These are phyloP conservation scores for Pelecanus crispus DNA, from an alignment of 2,113 vertebrate species.

Conservation along the genomic window DNA sequence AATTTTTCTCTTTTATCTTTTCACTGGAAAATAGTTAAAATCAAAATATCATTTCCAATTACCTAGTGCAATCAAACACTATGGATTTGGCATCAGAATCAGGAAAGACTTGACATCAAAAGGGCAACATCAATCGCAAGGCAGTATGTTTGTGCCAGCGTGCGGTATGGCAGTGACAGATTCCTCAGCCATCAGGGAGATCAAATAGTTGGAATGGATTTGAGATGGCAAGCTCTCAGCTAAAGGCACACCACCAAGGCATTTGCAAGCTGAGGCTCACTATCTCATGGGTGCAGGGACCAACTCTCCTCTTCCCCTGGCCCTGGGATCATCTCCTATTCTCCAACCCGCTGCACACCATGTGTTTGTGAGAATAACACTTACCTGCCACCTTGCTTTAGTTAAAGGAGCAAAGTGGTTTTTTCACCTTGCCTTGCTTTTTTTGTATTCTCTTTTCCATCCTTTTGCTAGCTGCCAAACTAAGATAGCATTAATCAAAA, in stretches of 20 bases:
- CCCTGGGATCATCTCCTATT: neutral
- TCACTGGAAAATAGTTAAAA: neutral
- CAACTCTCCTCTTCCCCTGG: neutral
- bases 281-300: neutral
- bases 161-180: neutral
- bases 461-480: neutral
- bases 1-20: neutral
- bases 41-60: neutral
- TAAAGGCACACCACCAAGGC: neutral
- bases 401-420: neutral
- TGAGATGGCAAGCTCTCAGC: neutral
- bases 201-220: neutral
- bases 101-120: neutral
- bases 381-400: neutral
- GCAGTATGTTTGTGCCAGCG: neutral
- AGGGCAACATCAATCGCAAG: neutral
- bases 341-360: neutral
- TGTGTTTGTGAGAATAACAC: neutral
- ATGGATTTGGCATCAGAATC: neutral
- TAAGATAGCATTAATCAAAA: neutral
- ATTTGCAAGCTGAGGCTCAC: neutral
- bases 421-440: neutral
- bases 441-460: neutral
- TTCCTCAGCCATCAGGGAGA: neutral
- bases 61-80: neutral